Evolutionary conservation across 2,113 vertebrate genomes (phyloP), one percentile per base, ranked within the genome.

Genomic region (Ctenodactylus gundi): DNA sequence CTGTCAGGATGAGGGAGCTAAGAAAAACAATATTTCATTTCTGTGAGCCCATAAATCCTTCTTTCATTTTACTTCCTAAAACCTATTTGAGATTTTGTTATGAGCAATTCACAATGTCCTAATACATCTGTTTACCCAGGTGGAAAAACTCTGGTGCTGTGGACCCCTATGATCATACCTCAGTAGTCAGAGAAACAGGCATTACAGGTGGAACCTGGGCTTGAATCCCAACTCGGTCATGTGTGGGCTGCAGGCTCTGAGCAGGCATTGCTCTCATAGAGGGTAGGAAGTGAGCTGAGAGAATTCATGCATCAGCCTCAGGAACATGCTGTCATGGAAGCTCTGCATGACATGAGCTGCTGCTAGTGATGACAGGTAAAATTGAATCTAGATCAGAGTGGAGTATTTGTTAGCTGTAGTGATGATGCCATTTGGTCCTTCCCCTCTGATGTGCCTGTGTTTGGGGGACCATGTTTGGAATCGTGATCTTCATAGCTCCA

Each of bases 401-500:
- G 17, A 27, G 15, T 7, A 9, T 7, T 25, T 25, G 2, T 46
- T 41, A 7, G 25, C n/a, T n/a, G n/a, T n/a, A n/a, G n/a, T n/a
- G n/a, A n/a, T n/a, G n/a, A n/a, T n/a, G n/a, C n/a, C n/a, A n/a
- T n/a, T n/a, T n/a, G n/a, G n/a, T n/a, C n/a, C n/a, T n/a, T n/a
- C n/a, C n/a, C n/a, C n/a, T n/a, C n/a, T n/a, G n/a, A n/a, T n/a
- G n/a, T n/a, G n/a, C n/a, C n/a, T n/a, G n/a, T n/a, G n/a, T n/a
- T n/a, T 11, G 3, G 6, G 21, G n/a, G 0, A 29, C 27, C 4
- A 25, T 34, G 49, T 27, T 36, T 27, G 55, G 12, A 62, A 4
- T 9, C 29, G 0, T 1, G 36, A n/a, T 27, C 11, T 46, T 14
- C 49, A 0, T 4, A 1, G 6, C 12, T 23, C n/a, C 18, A 4